A percentile compares a stretch with the other conserved stretches of the same genome.
phyloP scores from a whole-genome alignment of 2,113 vertebrate genomes.

The Acrocephalus arundinaceus region DNA sequence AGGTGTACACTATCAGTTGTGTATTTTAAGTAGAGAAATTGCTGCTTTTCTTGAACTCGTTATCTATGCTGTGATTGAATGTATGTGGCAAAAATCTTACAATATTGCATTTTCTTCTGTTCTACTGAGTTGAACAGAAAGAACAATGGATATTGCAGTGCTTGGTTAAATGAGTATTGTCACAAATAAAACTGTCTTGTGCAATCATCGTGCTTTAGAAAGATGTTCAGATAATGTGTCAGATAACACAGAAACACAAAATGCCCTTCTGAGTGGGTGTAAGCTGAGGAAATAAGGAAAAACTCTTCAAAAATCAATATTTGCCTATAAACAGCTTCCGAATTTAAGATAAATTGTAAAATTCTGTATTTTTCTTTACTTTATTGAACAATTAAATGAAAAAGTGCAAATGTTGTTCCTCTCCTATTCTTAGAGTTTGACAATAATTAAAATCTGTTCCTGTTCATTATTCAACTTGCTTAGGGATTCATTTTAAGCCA shows the following conservation, averaged over 20 bases:
- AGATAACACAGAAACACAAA: neutral
- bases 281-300: neutral
- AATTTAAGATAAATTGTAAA: neutral
- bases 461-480: neutral
- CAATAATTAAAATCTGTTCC: neutral
- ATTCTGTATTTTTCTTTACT: neutral
- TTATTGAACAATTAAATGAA: constrained; percentile 10
- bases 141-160: neutral
- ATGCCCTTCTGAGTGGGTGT: neutral
- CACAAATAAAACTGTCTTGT: neutral
- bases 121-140: neutral
- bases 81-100: neutral
- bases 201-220: neutral
- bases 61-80: neutral
- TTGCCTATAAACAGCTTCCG: neutral
- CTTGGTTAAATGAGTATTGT: neutral
- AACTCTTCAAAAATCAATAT: neutral
- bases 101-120: neutral
- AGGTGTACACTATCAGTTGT: neutral
- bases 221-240: neutral
- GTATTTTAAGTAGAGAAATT: neutral
- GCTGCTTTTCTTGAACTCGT: neutral
- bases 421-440: neutral
- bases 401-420: neutral
- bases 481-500: neutral